Evolutionary conservation across 2,797 vertebrate species (phyloP), one percentile per base, ranked within the genome.

Genomic region (Erethizon dorsatum): DNA sequence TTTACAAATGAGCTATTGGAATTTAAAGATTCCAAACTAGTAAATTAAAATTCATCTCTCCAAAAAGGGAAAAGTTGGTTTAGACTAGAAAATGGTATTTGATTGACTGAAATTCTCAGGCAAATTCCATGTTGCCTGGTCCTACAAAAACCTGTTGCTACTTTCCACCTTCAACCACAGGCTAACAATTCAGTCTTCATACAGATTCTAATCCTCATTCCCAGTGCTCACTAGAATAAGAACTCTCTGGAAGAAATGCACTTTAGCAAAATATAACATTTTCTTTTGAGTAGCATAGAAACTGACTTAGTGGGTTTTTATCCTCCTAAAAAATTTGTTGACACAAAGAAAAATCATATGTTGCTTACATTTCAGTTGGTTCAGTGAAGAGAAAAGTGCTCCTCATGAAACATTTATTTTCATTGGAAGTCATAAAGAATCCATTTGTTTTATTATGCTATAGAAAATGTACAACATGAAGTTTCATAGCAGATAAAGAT

Each of bases 321-420:
- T 92, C 33, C 28, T 88, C n/a, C n/a, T 75, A 90, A 94, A 84
- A 95, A 18, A 63, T 24, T 24, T 80, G 50, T 93, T 88, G 78
- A 95, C 12, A 73, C 57, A 89, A 91, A 87, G n/a, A 90, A 93
- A 95, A 94, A 31, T 59, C 93, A 91, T 83, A 63, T 69, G 67
- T 88, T 87, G 82, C 41, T 96, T 94, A 63, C 45, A 80, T 94
- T 96, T 91, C 79, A 94, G 71, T 88, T 94, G 28, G 88, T 98
- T 90, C 56, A 77, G 73, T 96, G 90, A 98, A 97, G 71, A 93
- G 94, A 91, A 95, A 41, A 89, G 92, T 11, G 1, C 0, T 5
- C 26, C 11, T 14, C 73, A 56, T 93, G 28, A 97, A 94, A 17
- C 82, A 94, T 96, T 96, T 97, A 52, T 97, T 31, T 96, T 98